Evolutionary conservation across 2,888 invertebrate genomes (phyloP), one percentile per base, ranked within the genome.

Genomic region (Parnassius orleans): DNA sequence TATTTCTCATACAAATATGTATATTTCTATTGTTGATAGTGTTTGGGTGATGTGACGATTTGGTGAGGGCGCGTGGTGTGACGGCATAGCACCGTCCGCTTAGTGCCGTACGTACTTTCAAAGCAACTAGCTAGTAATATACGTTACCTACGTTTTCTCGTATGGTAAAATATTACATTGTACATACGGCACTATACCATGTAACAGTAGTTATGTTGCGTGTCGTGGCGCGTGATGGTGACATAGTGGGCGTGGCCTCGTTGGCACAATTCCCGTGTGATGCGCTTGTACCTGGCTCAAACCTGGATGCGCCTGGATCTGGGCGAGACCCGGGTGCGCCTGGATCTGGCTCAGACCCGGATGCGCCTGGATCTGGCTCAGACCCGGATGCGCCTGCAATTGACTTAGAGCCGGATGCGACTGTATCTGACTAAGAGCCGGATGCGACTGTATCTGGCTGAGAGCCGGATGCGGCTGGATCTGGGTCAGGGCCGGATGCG

Each of bases 391-490:
- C 53, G 72, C 65, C 66, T 68, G 79, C 75, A 75, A 72, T 70
- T 80, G 82, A 33, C 68, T 66, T 64, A 76, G 69, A 65, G 72
- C 73, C 53, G 56, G 66, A 66, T 52, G 61, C 55, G 71, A 65
- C 65, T 67, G 79, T 75, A 75, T 72, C 71, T 79, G 82, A 42
- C 69, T 66, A 63, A 76, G 68, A 66, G 72, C 53, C 62, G 66
- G 65, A 64, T 65, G 66, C 54, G 61, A 54, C n/a, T 66, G 57
- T 42, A 76, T 72, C 62, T 74, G 72, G 68, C 69, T 77, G 64
- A 63, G 19, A 7, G 46, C 87, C 66, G 87, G 80, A 71, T 62
- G 67, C 53, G 72, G 66, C 72, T 88, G 90, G 84, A 87, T 76
- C 56, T 80, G 82, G 48, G 68, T 65, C 64, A 76, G 68, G 68